Conservation (phyloP, 2,797 vertebrate genomes). For the Squalus acanthias region DNA sequence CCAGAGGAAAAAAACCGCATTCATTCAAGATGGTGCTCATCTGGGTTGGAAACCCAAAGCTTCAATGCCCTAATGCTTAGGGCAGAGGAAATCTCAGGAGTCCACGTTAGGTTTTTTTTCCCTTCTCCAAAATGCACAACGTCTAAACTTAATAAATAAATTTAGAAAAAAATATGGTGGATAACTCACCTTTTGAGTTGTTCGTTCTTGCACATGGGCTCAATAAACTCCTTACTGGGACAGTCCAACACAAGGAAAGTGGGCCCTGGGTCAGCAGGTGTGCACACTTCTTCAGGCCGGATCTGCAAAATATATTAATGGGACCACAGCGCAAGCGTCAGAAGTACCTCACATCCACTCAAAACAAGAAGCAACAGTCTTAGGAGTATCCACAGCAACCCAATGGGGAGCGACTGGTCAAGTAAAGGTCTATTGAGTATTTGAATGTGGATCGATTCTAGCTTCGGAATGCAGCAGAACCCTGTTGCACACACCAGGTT, state of each 20-base stretch:
- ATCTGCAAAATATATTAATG: constrained; percentile 60
- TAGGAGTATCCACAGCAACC: too few relatives aligned
- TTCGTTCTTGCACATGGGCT: constrained; percentile 65
- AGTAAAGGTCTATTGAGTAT: neutral
- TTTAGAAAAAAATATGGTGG: neutral
- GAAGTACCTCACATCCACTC: neutral
- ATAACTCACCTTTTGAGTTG: constrained; percentile 63
- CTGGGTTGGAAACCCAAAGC: neutral
- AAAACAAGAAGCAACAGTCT: neutral
- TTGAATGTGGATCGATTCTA: neutral
- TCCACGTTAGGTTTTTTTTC: too few relatives aligned
- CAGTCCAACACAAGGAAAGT: constrained; percentile 80
- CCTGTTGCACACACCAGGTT: neutral
- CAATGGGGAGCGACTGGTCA: neutral
- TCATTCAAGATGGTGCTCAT: neutral
- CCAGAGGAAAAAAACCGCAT: neutral
- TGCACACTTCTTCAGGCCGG: constrained; percentile 78
- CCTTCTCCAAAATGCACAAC: neutral
- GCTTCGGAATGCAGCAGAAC: neutral
- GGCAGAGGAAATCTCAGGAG: neutral
- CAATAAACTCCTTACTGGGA: constrained; percentile 75
- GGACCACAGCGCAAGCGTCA: neutral
- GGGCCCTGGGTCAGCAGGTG: constrained; percentile 69
- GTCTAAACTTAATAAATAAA: neutral
- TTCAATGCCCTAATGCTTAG: neutral